Percentiles rank a stretch among this genome's conserved stretches.
Evolutionary conservation across 2,797 vertebrate genomes (phyloP).

Genomic region (Macroramphosus scolopax): DNA sequence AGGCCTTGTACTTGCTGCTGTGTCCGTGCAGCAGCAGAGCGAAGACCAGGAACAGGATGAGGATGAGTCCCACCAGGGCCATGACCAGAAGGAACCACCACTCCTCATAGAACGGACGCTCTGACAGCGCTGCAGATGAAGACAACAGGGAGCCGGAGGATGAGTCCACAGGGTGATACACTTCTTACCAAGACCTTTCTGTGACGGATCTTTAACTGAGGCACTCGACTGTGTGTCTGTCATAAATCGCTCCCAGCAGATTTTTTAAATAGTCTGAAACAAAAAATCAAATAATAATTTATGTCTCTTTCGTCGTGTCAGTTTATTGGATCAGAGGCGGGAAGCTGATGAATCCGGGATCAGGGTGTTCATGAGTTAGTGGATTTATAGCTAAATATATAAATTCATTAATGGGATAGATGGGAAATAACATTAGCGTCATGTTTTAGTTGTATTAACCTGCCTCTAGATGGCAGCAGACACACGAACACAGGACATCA

Average conservation of each 20-base stretch:
- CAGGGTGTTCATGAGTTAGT: too few species aligned
- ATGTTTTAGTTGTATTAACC: conserved; percentile 5
- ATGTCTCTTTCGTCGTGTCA: too few species aligned
- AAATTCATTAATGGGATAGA: too few species aligned
- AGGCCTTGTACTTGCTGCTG: conserved; percentile 87
- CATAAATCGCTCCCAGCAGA: too few species aligned
- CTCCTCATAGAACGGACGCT: conserved; percentile 90
- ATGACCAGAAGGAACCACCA: conserved; percentile 97
- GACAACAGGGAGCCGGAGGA: background rate
- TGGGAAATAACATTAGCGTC: too few species aligned
- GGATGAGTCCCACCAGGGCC: conserved; percentile 87
- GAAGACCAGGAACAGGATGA: conserved; percentile 87
- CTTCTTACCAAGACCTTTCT: background rate
- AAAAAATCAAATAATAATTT: too few species aligned
- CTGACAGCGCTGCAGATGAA: conserved; percentile 81
- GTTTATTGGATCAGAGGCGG: too few species aligned
- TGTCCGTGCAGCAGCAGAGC: conserved; percentile 86
- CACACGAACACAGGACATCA: conserved; percentile 16
- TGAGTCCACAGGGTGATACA: background rate
- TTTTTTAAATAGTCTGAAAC: too few species aligned
- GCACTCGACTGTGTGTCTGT: too few species aligned
- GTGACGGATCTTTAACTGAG: too few species aligned
- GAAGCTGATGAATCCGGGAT: too few species aligned
- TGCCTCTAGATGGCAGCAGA: conserved; percentile 58
- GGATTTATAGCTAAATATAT: too few species aligned